These are phyloP conservation scores for Tortricodes alternella DNA, from an alignment of 2,888 invertebrate genomes.

Conservation along the genomic window DNA sequence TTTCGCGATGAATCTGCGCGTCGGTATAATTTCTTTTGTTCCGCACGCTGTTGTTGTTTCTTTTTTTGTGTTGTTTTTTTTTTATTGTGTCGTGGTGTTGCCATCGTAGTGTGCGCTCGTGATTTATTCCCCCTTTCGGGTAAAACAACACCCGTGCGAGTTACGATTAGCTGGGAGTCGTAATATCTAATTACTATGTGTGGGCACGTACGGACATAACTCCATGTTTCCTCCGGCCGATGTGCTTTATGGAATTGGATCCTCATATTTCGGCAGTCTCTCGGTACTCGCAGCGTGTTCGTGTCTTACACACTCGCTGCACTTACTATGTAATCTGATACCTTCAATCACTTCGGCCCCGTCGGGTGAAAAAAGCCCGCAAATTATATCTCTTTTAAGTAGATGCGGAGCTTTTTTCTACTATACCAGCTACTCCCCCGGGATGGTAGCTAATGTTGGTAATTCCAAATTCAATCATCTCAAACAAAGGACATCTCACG, in stretches of 20 bases:
- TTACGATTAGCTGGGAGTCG: constrained; percentile 77
- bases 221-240: constrained; percentile 75
- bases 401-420: constrained; percentile 53
- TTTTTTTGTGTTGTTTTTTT: constrained; percentile 67
- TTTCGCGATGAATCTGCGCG: constrained; percentile 72
- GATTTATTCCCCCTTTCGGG: constrained; percentile 80
- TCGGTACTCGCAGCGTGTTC: constrained; percentile 70
- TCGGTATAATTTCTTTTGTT: constrained; percentile 80
- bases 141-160: constrained; percentile 82
- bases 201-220: constrained; percentile 79
- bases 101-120: constrained; percentile 57
- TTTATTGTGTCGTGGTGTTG: constrained; percentile 70
- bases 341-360: constrained; percentile 49
- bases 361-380: constrained; percentile 46
- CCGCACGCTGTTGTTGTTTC: constrained; percentile 75
- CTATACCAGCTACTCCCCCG: constrained; percentile 54
- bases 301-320: constrained; percentile 60
- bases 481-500: constrained; percentile 78
- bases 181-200: constrained; percentile 83
- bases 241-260: constrained; percentile 82
- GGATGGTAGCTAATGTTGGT: constrained; percentile 71
- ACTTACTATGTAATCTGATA: constrained; percentile 69
- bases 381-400: constrained; percentile 47
- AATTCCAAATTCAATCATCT: constrained; percentile 80
- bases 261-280: constrained; percentile 81